These are phyloP conservation scores for Phaenicophaeus curvirostris DNA, from an alignment of 2,797 vertebrate genomes.

Conservation along the genomic window DNA sequence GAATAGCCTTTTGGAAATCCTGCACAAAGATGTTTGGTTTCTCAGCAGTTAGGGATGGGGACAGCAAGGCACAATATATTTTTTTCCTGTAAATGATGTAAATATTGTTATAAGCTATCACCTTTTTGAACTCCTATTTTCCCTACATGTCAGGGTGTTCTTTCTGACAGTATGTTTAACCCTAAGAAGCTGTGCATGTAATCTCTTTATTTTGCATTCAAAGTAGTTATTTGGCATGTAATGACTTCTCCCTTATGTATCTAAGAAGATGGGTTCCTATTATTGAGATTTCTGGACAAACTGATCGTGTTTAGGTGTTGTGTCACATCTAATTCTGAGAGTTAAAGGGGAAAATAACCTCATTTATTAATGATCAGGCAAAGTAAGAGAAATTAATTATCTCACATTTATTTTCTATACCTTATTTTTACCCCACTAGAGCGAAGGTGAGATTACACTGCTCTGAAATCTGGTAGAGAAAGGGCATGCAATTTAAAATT, in stretches of 20 bases:
- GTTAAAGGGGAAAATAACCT: constrained; percentile 63
- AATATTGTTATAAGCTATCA: constrained; percentile 8
- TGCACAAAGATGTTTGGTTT: background rate
- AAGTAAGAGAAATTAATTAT: constrained; percentile 61
- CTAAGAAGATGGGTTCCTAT: constrained; percentile 66
- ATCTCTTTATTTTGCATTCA: constrained; percentile 52
- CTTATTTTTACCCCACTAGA: background rate
- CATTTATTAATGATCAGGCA: constrained; percentile 62
- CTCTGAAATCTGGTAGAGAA: background rate
- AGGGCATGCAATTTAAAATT: constrained; percentile 3
- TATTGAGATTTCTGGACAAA: constrained; percentile 58
- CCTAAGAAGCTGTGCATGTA: constrained; percentile 32
- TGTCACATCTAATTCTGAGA: constrained; percentile 63
- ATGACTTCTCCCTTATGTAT: constrained; percentile 62
- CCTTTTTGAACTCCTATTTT: constrained; percentile 15
- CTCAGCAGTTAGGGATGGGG: background rate
- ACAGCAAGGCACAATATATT: background rate
- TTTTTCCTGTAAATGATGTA: constrained; percentile 5
- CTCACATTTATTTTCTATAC: constrained; percentile 32
- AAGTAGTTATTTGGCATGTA: constrained; percentile 57
- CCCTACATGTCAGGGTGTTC: background rate
- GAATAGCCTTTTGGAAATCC: background rate
- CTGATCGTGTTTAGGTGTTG: constrained; percentile 58
- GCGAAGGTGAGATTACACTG: constrained; percentile 21
- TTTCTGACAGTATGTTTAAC: constrained; percentile 36